Percentiles rank a stretch among this genome's conserved stretches.
These are phyloP conservation scores for Drosophila truncata DNA, from an alignment of 1,140 invertebrate genomes.

Conservation along the genomic window DNA sequence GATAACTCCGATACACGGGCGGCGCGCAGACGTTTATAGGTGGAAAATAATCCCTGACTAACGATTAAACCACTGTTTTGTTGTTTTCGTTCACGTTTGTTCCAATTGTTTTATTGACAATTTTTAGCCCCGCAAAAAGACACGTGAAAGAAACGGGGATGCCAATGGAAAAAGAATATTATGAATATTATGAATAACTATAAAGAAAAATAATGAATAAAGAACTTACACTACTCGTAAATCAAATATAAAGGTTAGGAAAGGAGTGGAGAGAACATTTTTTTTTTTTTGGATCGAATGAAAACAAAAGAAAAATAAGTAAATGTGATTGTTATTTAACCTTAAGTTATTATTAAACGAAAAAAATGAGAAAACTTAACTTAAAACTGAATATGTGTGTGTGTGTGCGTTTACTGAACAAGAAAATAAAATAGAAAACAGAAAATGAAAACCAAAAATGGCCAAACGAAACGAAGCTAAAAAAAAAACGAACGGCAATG, in stretches of 20 bases:
- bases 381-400: slow-evolving; percentile 70
- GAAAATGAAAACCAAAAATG: slow-evolving; percentile 8
- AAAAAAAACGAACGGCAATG: slow-evolving; percentile 42
- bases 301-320: slow-evolving; percentile 69
- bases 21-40: slow-evolving; percentile 13
- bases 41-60: slow-evolving; percentile 45
- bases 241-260: slow-evolving; percentile 51
- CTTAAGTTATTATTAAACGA: slow-evolving; percentile 78
- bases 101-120: slow-evolving; percentile 82
- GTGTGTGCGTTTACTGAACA: slow-evolving; percentile 54
- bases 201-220: slow-evolving; percentile 32
- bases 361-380: slow-evolving; percentile 34
- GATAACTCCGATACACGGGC: slow-evolving; percentile 9
- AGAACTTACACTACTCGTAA: slow-evolving; percentile 43
- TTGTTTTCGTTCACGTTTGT: slow-evolving; percentile 68
- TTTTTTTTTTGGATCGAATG: slow-evolving; percentile 69
- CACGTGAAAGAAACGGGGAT: background rate
- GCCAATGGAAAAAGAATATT: slow-evolving; percentile 47
- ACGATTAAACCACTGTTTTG: slow-evolving; percentile 57
- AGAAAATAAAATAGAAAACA: background rate
- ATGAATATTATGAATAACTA: slow-evolving; percentile 54
- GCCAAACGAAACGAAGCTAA: slow-evolving; percentile 5
- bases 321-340: slow-evolving; percentile 84
- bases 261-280: slow-evolving; percentile 13
- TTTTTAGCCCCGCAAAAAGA: slow-evolving; percentile 43